phyloP scores from a whole-genome alignment of 2,888 invertebrate genomes.

The Dryobota labecula region DNA sequence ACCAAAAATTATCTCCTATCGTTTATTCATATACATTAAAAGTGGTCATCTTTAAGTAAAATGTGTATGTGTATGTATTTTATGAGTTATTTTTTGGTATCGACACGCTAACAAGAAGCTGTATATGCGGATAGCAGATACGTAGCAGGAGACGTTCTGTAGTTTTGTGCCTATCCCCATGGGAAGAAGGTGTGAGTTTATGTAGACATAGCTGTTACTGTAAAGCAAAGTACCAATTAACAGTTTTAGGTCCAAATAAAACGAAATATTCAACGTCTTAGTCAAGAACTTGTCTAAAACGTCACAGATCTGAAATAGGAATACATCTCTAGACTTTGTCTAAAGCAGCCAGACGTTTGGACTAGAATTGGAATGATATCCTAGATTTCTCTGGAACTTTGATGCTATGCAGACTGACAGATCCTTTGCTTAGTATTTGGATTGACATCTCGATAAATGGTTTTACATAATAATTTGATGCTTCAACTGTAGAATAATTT shows the following conservation, averaged over 20 bases:
- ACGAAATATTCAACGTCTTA: constrained; percentile 3
- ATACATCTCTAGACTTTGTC: constrained; percentile 41
- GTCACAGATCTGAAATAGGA: constrained; percentile 39
- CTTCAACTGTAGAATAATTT: constrained; percentile 15
- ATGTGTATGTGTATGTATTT: no score
- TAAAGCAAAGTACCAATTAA: not conserved
- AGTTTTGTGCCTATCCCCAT: no score
- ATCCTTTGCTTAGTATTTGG: constrained; percentile 35
- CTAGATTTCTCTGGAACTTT: constrained; percentile 47
- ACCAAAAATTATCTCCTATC: not conserved
- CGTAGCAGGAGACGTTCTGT: no score
- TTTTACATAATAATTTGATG: constrained; percentile 39
- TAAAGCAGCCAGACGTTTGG: constrained; percentile 19
- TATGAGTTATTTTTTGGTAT: no score
- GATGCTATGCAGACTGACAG: constrained; percentile 30
- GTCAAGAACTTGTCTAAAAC: constrained; percentile 46
- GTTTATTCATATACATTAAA: not conserved
- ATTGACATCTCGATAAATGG: constrained; percentile 51
- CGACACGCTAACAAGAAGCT: no score
- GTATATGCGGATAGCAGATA: no score
- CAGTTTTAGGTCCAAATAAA: constrained; percentile 25
- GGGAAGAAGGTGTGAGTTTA: no score
- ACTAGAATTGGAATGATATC: constrained; percentile 42
- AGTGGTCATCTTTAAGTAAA: not conserved
- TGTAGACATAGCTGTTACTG: not conserved